Percentiles rank a stretch among this genome's conserved stretches.
Evolutionary conservation across 2,888 invertebrate genomes (phyloP).

Genomic region (Diaprepes abbreviatus): DNA sequence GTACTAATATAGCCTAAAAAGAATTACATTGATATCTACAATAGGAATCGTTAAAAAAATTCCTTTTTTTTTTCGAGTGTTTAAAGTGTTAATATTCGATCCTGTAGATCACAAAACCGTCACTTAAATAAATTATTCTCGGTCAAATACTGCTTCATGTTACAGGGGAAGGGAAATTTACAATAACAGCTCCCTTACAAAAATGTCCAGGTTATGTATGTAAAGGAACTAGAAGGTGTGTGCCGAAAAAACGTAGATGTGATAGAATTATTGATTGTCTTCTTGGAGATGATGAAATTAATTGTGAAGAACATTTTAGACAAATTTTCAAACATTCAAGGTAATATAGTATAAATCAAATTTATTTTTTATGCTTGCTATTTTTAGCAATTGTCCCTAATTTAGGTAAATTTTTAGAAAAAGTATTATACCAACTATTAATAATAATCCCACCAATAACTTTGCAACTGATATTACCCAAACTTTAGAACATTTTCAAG

Average conservation of each 20-base stretch:
- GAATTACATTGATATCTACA: too few species aligned
- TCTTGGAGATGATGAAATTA: slow-evolving; percentile 84
- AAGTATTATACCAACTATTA: not conserved
- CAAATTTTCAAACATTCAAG: slow-evolving; percentile 51
- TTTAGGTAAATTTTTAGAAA: slow-evolving; percentile 7
- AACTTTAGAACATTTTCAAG: not conserved
- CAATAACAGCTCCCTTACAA: slow-evolving; percentile 70
- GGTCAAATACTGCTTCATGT: slow-evolving; percentile 38
- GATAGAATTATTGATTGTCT: slow-evolving; percentile 83
- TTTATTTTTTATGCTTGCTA: too few species aligned
- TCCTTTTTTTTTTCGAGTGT: too few species aligned
- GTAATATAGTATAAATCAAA: too few species aligned
- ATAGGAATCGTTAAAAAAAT: too few species aligned
- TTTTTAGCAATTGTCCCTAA: too few species aligned
- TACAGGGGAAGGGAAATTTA: slow-evolving; percentile 69
- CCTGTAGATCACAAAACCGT: too few species aligned
- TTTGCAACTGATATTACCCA: not conserved
- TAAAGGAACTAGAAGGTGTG: slow-evolving; percentile 75
- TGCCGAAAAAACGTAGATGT: slow-evolving; percentile 77
- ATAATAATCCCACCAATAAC: not conserved
- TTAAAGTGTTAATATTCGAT: too few species aligned
- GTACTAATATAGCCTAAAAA: too few species aligned
- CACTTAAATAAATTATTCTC: too few species aligned
- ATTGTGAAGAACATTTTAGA: slow-evolving; percentile 68
- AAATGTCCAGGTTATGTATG: slow-evolving; percentile 83